Conservation (phyloP, 2,888 invertebrate species). For the Tineola bisselliella region DNA sequence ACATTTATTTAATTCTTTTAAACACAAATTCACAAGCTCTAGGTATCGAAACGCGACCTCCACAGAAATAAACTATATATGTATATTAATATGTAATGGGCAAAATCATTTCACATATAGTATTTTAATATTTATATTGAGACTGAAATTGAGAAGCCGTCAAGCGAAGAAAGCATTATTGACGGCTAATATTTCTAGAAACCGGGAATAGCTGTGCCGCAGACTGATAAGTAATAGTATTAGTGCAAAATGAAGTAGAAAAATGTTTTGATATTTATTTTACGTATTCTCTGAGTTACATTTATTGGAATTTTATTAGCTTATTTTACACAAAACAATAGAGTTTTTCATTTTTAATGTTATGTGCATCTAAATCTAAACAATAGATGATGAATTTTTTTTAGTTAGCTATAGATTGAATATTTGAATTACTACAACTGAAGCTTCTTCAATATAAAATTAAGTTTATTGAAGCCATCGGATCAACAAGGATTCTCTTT, state of each 20-base stretch:
- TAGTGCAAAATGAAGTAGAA: neutral
- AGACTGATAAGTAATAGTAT: neutral
- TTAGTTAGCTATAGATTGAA: too few relatives aligned
- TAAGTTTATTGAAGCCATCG: neutral
- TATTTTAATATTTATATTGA: neutral
- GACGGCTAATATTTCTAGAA: neutral
- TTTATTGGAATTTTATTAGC: too few relatives aligned
- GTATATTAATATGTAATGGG: neutral
- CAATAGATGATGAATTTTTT: too few relatives aligned
- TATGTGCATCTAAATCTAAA: too few relatives aligned
- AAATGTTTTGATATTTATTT: neutral
- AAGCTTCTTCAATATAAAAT: neutral
- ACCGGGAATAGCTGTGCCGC: neutral
- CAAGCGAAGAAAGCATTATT: neutral
- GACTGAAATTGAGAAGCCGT: neutral
- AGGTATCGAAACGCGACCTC: neutral
- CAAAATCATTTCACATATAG: neutral
- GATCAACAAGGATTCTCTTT: too few relatives aligned
- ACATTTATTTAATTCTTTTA: neutral
- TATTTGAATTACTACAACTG: too few relatives aligned
- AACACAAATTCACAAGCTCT: neutral
- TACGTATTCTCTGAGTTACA: too few relatives aligned
- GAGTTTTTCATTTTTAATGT: too few relatives aligned
- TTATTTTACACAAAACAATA: too few relatives aligned
- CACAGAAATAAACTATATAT: neutral